phyloP scores from a whole-genome alignment of 2,888 invertebrate genomes.

The Fabriciana adippe region DNA sequence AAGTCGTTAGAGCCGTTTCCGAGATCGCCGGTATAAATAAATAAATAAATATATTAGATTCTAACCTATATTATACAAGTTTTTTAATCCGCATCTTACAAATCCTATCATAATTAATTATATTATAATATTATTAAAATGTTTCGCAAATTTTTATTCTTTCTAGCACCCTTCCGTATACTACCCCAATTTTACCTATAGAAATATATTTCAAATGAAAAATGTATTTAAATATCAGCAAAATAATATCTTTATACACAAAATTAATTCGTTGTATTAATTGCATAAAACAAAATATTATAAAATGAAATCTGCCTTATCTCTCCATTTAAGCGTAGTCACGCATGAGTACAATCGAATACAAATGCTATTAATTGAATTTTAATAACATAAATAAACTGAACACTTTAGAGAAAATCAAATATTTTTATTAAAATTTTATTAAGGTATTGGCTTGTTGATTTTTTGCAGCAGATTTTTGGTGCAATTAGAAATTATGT shows the following conservation, averaged over 20 bases:
- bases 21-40: too few species aligned
- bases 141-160: not conserved
- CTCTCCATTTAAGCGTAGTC: slow-evolving; percentile 67
- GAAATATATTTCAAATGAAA: slow-evolving; percentile 50
- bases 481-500: not conserved
- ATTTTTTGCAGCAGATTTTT: not conserved
- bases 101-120: too few species aligned
- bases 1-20: too few species aligned
- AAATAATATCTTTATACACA: slow-evolving; percentile 77
- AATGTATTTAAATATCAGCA: slow-evolving; percentile 54
- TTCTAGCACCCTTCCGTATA: slow-evolving; percentile 27
- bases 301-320: slow-evolving; percentile 67
- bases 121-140: too few species aligned
- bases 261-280: slow-evolving; percentile 74
- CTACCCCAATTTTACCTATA: slow-evolving; percentile 44
- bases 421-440: slow-evolving; percentile 2
- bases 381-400: slow-evolving; percentile 7
- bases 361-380: slow-evolving; percentile 41
- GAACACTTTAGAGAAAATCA: not conserved
- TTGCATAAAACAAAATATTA: slow-evolving; percentile 73
- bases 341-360: slow-evolving; percentile 61
- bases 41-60: too few species aligned
- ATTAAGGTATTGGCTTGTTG: not conserved
- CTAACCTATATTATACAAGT: too few species aligned
- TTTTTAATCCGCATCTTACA: too few species aligned